Conservation (phyloP, 2,797 vertebrate species). For the Gymnothorax reevesii region DNA sequence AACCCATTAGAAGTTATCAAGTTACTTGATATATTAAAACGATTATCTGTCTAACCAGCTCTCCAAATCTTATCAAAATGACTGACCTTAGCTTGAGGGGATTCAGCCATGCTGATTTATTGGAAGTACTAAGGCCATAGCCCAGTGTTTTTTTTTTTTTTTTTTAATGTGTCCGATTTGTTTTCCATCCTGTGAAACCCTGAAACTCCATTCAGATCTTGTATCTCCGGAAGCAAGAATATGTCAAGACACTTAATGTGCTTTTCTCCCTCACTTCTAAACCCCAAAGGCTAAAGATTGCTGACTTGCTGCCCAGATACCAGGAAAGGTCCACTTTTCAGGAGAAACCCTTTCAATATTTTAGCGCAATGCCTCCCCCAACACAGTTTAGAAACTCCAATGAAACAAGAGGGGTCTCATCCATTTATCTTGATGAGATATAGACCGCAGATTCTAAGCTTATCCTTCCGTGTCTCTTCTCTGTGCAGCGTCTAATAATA, state of each 20-base stretch:
- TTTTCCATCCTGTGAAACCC: conserved; percentile 40
- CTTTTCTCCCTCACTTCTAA: conserved; percentile 45
- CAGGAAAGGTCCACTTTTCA: conserved; percentile 36
- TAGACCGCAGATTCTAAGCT: conserved; percentile 16
- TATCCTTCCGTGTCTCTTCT: conserved; percentile 9
- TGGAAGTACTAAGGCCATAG: conserved; percentile 33
- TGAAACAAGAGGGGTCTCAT: conserved; percentile 41
- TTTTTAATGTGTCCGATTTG: conserved; percentile 34
- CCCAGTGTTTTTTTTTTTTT: conserved; percentile 34
- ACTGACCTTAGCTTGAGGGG: conserved; percentile 12
- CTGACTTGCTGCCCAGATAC: conserved; percentile 38
- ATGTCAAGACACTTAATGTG: conserved; percentile 40
- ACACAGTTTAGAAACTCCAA: conserved; percentile 36
- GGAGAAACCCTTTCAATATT: conserved; percentile 32
- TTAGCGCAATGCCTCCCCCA: conserved; percentile 41
- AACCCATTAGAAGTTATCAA: conserved; percentile 6
- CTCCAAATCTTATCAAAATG: conserved; percentile 22
- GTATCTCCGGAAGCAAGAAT: conserved; percentile 43
- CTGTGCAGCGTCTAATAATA: conserved; percentile 21
- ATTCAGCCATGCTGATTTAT: conserved; percentile 37
- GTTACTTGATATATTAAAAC: conserved; percentile 2
- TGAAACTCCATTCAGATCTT: conserved; percentile 30
- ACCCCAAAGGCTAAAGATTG: conserved; percentile 36
- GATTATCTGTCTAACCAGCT: conserved; percentile 23
- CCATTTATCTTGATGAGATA: conserved; percentile 46